Conservation (phyloP, 2,797 vertebrate genomes). For the Heteromormyrus szaboi region DNA sequence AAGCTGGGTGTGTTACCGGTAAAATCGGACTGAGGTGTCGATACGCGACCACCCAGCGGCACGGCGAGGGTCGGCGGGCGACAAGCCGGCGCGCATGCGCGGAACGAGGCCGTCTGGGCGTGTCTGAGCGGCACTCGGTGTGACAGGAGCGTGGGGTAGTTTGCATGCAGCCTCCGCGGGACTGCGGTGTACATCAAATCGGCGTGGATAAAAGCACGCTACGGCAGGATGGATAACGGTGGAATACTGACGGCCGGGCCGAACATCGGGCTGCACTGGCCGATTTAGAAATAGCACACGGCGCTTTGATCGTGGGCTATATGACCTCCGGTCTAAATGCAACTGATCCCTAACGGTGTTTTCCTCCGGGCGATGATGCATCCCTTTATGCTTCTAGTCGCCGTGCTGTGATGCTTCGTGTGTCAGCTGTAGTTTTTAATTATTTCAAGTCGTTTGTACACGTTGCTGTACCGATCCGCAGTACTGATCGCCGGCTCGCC, state of each 20-base stretch:
- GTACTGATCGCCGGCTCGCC: neutral
- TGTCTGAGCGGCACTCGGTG: constrained; percentile 49
- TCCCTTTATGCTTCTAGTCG: neutral
- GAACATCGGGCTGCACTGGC: constrained; percentile 12
- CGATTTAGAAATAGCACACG: constrained; percentile 16
- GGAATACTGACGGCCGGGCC: constrained; percentile 14
- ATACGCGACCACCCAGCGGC: neutral
- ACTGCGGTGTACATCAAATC: constrained; percentile 46
- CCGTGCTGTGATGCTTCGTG: neutral
- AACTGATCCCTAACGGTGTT: constrained; percentile 36
- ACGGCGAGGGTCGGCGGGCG: neutral
- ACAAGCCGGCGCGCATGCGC: constrained; percentile 30
- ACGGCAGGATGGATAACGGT: constrained; percentile 20
- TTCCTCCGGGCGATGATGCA: neutral
- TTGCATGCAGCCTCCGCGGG: constrained; percentile 39
- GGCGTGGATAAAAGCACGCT: constrained; percentile 17
- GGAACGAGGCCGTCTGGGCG: constrained; percentile 46
- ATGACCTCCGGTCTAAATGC: constrained; percentile 52
- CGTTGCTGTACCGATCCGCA: neutral
- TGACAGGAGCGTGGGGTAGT: constrained; percentile 36
- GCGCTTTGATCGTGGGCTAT: constrained; percentile 35
- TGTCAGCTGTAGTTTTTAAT: neutral
- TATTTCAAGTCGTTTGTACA: neutral
- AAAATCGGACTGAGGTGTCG: neutral
- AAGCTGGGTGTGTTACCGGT: neutral